phyloP scores from a whole-genome alignment of 2,888 invertebrate genomes.

The Tortricodes alternella region DNA sequence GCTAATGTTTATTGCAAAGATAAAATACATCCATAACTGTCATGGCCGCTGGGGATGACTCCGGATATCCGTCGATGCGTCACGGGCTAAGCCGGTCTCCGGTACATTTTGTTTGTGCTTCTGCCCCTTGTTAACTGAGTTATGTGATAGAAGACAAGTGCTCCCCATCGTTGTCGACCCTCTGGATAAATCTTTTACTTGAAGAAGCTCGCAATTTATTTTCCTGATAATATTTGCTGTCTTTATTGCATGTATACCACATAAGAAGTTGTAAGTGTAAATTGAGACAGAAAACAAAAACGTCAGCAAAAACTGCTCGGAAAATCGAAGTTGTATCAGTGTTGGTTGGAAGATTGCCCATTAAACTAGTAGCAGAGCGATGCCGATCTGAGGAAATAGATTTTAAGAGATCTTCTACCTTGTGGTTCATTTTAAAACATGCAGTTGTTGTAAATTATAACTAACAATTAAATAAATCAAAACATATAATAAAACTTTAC shows the following conservation, averaged over 20 bases:
- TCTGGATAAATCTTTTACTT: conserved; percentile 68
- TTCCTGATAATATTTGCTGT: conserved; percentile 33
- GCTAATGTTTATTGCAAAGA: conserved; percentile 51
- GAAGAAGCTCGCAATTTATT: conserved; percentile 43
- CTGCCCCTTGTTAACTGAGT: conserved; percentile 66
- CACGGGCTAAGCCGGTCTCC: conserved; percentile 57
- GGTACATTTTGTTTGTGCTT: conserved; percentile 57
- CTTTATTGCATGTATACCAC: too few relatives aligned
- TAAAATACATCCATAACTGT: conserved; percentile 71
- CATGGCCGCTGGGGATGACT: conserved; percentile 52
- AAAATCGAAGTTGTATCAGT: conserved; percentile 3
- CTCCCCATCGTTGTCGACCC: conserved; percentile 63
- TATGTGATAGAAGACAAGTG: conserved; percentile 69
- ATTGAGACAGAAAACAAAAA: not conserved
- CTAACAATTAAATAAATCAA: too few relatives aligned
- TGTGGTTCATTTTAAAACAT: too few relatives aligned
- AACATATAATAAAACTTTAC: too few relatives aligned
- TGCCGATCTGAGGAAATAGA: not conserved
- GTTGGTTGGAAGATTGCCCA: conserved; percentile 25
- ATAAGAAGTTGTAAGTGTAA: not conserved
- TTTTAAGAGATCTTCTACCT: too few relatives aligned
- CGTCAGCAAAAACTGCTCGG: not conserved
- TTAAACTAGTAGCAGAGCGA: conserved; percentile 14
- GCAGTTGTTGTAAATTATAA: too few relatives aligned
- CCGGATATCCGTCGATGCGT: conserved; percentile 72